Evolutionary conservation across 2,797 vertebrate species (phyloP), one percentile per base, ranked within the genome.

Genomic region (Eulemur rubriventer): DNA sequence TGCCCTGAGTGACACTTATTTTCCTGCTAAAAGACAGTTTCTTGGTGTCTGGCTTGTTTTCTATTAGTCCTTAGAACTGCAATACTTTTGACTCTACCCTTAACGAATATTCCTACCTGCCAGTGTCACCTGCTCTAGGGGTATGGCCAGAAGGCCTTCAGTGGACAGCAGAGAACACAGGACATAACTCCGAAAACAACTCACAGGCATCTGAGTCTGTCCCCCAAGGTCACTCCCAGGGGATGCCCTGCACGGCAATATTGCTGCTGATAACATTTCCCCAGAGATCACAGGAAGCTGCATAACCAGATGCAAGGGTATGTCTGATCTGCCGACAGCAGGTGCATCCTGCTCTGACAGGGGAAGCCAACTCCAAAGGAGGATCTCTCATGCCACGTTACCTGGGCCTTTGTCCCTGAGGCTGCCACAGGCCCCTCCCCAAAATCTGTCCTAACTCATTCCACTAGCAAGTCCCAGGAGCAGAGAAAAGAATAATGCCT

Each of bases 201-300:
- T 63, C 33, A 6, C 1, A 16, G 38, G 78, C 50, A 89, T n/a
- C 55, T 57, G 61, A 88, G 69, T 85, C 57, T 41, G 50, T 35
- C 28, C 73, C 52, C 72, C 41, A 26, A 72, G 67, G 46, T 63
- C 59, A 41, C 80, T 95, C 79, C 81, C 76, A 89, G 84, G 94
- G 94, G 92, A 92, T 72, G 63, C 22, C 87, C 78, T 82, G 55
- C 67, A 65, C 0, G 4, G 52, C 70, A 84, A 59, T 94, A 63
- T 72, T 92, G 91, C 82, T 84, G 90, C 88, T 43, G 65, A 91
- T 94, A n/a, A 57, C 81, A 89, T 86, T 73, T 96, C 91, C 86
- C 93, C 91, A 93, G 97, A 94, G 95, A 97, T 83, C 94, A 92
- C 93, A 97, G 91, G 93, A 94, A 96, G 63, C 76, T 89, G 33